Evolutionary conservation across 1,140 invertebrate species (phyloP), one percentile per base, ranked within the genome.

Genomic region (Diabrotica virgifera): DNA sequence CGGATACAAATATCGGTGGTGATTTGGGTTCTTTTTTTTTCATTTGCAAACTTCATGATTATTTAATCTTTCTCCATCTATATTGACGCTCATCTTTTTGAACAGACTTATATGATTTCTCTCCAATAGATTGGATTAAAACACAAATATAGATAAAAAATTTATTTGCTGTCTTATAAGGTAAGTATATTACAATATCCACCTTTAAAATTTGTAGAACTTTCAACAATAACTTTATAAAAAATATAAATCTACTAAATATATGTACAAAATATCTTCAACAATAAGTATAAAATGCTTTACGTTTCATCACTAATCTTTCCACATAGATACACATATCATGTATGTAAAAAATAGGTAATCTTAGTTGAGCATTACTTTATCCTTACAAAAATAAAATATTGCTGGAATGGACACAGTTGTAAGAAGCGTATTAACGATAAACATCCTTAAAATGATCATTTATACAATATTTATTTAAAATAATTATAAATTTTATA

Each of bases 191-290:
- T 55, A 36, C 35, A 24, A 55, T 54, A 62, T 62, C 9, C 24
- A 53, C 60, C 60, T 38, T 62, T 62, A 62, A 62, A 62, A 62
- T 62, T n/a, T 62, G 51, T 62, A 62, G 60, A 62, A 62, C 51
- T 36, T 54, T 38, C 52, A 62, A 62, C 60, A 62, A 62, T 62
- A 62, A 62, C 51, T 62, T 46, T 54, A 36, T 55, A 62, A 24
- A 62, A 62, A 62, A 62, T 62, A 62, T 62, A 54, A 54, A 37
- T 37, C n/a, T 46, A 58, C 36, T 46, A 54, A 54, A 13, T 46
- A 9, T 62, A 62, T 62, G 36, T 62, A 62, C 60, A 62, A 50
- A 62, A 54, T 36, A 13, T 62, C 60, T 11, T 46, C 51, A 62
- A 62, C 52, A 62, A 24, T 24, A 24, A 24, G 24, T 24, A 24